A percentile compares a stretch with the other conserved stretches of the same genome.
Conservation (phyloP, 2,113 vertebrate species). For the Onychostruthus taczanowskii region DNA sequence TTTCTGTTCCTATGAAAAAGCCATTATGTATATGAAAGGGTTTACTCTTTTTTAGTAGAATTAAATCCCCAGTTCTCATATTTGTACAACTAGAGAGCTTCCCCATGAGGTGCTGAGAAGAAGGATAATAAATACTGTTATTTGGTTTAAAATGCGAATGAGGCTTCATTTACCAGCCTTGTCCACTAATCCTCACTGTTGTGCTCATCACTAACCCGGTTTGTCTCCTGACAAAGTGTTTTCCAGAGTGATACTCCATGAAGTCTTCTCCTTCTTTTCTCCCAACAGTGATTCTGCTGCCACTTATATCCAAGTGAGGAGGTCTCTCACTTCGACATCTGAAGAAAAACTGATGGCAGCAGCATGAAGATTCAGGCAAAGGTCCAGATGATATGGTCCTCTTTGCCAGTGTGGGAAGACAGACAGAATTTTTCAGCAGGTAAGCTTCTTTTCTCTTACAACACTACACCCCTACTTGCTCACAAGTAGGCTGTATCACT, state of each 20-base stretch:
- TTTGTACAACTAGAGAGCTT: neutral
- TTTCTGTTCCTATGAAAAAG: neutral
- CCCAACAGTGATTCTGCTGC: neutral
- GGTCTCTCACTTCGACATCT: neutral
- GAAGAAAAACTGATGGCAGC: neutral
- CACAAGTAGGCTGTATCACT: neutral
- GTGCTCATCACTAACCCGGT: neutral
- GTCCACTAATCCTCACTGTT: neutral
- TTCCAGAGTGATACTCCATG: neutral
- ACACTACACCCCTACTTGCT: fast-evolving
- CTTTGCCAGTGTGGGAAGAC: neutral
- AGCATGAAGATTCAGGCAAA: neutral
- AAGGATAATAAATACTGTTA: neutral
- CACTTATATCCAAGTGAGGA: neutral
- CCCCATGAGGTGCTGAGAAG: neutral
- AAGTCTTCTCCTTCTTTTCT: neutral
- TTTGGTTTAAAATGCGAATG: neutral
- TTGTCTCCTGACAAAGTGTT: neutral
- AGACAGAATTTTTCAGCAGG: neutral
- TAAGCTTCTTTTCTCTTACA: neutral
- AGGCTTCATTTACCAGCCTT: neutral
- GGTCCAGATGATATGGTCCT: neutral
- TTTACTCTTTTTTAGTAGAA: neutral
- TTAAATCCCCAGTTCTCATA: neutral
- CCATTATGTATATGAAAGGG: neutral